Percentiles rank a stretch among this genome's conserved stretches.
phyloP scores from a whole-genome alignment of 2,888 invertebrate species.

The Acleris cristana region DNA sequence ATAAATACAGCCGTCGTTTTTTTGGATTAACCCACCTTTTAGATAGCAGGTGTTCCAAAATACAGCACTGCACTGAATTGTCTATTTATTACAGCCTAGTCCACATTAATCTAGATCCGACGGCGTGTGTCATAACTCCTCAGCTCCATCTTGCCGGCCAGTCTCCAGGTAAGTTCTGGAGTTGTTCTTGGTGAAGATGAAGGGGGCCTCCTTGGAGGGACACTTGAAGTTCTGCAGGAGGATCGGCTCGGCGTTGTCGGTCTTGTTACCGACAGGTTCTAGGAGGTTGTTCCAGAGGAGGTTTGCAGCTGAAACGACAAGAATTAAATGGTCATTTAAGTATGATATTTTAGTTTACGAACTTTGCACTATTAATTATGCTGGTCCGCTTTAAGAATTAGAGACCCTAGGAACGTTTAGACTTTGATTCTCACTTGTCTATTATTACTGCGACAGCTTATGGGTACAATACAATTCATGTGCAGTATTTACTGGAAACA shows the following conservation, averaged over 20 bases:
- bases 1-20: too few species aligned
- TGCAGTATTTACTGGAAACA: too few species aligned
- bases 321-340: background rate
- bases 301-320: conserved; percentile 85
- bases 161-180: conserved; percentile 57
- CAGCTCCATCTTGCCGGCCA: conserved; percentile 64
- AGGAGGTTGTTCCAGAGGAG: conserved; percentile 89
- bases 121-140: conserved; percentile 44
- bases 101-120: background rate
- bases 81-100: background rate
- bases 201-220: conserved; percentile 83
- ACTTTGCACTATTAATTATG: too few species aligned
- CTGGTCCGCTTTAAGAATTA: background rate
- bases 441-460: too few species aligned
- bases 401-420: background rate
- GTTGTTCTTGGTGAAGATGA: conserved; percentile 86
- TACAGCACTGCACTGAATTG: too few species aligned
- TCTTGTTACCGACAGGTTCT: conserved; percentile 87
- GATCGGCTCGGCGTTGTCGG: conserved; percentile 78
- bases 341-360: too few species aligned
- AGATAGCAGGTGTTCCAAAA: too few species aligned
- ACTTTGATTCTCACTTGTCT: too few species aligned
- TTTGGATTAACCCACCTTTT: too few species aligned
- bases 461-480: too few species aligned
- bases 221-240: conserved; percentile 86